Conservation (phyloP, 2,113 vertebrate genomes). For the Smithornis capensis region DNA sequence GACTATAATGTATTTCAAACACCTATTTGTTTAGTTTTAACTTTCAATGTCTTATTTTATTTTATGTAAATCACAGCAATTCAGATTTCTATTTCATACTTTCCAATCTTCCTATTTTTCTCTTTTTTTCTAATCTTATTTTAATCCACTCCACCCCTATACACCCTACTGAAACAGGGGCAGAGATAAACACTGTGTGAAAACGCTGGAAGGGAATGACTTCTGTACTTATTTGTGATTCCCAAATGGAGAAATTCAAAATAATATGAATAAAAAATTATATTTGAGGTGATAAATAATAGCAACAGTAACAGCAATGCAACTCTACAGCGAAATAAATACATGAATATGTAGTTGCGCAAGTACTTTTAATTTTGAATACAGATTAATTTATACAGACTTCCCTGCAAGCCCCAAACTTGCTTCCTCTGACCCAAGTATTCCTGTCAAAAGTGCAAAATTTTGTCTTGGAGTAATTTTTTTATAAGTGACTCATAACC, state of each 20-base stretch:
- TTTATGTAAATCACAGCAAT: not conserved
- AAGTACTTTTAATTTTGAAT: not conserved
- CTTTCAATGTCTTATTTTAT: not conserved
- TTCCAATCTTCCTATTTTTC: not conserved
- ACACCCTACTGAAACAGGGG: not conserved
- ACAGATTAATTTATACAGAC: not conserved
- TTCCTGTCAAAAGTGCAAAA: conserved; percentile 12
- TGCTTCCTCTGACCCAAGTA: not conserved
- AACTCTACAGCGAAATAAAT: not conserved
- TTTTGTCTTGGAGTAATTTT: not conserved
- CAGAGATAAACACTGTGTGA: not conserved
- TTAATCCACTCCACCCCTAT: not conserved
- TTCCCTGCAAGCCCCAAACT: not conserved
- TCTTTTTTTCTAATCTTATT: not conserved
- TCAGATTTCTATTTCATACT: not conserved
- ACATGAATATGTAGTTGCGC: not conserved
- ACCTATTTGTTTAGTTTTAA: not conserved
- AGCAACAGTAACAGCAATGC: not conserved
- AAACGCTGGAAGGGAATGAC: not conserved
- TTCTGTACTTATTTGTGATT: not conserved
- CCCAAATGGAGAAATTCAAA: not conserved
- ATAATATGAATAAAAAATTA: not conserved
- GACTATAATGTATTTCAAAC: not conserved
- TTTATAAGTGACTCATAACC: not conserved
- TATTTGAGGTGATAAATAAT: not conserved